phyloP scores from a whole-genome alignment of 1,140 invertebrate genomes.

The Cheumatopsyche charites region DNA sequence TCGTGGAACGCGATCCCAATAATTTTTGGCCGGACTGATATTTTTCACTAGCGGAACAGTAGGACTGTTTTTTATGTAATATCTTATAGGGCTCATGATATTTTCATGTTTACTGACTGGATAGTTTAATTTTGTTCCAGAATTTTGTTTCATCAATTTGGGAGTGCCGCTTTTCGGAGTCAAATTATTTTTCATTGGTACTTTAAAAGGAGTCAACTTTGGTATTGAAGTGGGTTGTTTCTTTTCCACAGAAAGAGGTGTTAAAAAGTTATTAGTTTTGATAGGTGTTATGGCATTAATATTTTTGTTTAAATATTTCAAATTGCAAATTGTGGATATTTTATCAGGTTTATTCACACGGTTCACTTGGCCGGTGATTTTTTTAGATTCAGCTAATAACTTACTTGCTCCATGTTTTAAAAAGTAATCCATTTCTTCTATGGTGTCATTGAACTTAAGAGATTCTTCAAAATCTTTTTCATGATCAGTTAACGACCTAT shows the following conservation, averaged over 20 bases:
- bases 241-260: not conserved
- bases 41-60: slow-evolving; percentile 44
- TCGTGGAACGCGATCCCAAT: slow-evolving; percentile 35
- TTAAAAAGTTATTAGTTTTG: not conserved
- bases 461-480: slow-evolving; percentile 15
- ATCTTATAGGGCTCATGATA: slow-evolving; percentile 55
- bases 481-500: not conserved
- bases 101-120: slow-evolving; percentile 43
- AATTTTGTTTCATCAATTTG: not conserved
- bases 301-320: not conserved
- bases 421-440: slow-evolving; percentile 57
- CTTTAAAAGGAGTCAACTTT: slow-evolving; percentile 27
- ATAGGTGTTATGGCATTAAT: not conserved
- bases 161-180: not conserved
- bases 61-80: slow-evolving; percentile 55
- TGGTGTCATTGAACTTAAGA: slow-evolving; percentile 55
- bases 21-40: slow-evolving; percentile 42
- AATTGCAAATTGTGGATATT: not conserved
- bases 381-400: slow-evolving; percentile 42
- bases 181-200: not conserved
- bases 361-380: not conserved
- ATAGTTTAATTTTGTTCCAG: not conserved
- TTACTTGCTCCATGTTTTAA: slow-evolving; percentile 51
- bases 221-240: not conserved
- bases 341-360: not conserved